phyloP scores from a whole-genome alignment of 2,797 vertebrate genomes.

The Alfaro cultratus region DNA sequence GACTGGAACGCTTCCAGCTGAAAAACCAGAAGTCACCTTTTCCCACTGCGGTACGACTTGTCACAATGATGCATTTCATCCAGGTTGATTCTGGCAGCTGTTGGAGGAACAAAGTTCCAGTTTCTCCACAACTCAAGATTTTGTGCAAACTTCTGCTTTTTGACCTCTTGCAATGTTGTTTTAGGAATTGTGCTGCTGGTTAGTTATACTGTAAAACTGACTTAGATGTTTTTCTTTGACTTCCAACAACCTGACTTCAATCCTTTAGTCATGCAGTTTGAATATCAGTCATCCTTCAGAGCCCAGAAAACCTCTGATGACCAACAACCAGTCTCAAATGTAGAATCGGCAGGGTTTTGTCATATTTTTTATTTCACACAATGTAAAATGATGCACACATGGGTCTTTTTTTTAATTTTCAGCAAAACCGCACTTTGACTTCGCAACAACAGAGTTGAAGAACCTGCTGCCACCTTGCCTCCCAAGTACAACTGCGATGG shows the following conservation, averaged over 20 bases:
- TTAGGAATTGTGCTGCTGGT: not conserved
- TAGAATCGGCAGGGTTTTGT: not conserved
- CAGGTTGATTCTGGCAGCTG: constrained; percentile 2
- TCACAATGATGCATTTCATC: constrained; percentile 19
- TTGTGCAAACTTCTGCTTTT: constrained; percentile 4
- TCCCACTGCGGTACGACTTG: constrained; percentile 21
- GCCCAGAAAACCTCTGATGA: not conserved
- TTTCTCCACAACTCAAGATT: not conserved
- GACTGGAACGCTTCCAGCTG: constrained; percentile 27
- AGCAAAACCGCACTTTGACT: not conserved
- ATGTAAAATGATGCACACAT: not conserved
- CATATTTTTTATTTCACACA: not conserved
- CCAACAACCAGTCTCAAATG: not conserved
- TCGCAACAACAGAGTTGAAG: not conserved
- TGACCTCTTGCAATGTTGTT: not conserved
- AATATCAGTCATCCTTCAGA: not conserved
- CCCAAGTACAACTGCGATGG: not conserved
- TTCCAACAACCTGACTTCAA: not conserved
- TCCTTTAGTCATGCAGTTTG: not conserved
- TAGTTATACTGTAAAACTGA: not conserved
- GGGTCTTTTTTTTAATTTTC: too few relatives aligned
- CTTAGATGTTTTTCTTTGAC: too few relatives aligned
- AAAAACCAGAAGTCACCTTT: constrained; percentile 26
- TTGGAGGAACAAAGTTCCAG: not conserved
- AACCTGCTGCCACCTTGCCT: not conserved